Conservation (phyloP, 2,113 vertebrate genomes). For the Cyanistes caeruleus region DNA sequence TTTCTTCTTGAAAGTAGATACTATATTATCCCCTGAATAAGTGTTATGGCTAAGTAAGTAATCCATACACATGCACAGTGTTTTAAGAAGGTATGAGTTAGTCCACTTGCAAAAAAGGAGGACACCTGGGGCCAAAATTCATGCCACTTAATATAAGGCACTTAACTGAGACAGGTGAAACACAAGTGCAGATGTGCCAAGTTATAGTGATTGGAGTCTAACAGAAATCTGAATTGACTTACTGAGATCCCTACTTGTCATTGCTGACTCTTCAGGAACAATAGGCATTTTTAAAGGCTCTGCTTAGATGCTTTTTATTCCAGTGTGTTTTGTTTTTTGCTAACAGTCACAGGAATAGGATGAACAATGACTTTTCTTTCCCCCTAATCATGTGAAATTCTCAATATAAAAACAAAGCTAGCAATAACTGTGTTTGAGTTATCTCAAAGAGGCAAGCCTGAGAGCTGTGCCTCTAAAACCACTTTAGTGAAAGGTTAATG, state of each 20-base stretch:
- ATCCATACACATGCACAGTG: neutral
- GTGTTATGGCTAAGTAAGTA: neutral
- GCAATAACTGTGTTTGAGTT: neutral
- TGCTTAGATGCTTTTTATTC: neutral
- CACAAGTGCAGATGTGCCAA: neutral
- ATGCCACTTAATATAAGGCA: neutral
- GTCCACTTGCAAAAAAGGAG: neutral
- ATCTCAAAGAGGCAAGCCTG: neutral
- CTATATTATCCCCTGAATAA: neutral
- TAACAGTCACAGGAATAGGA: neutral
- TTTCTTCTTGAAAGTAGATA: constrained; percentile 17
- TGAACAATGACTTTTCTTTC: neutral
- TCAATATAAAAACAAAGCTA: neutral
- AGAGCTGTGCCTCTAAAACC: constrained; percentile 8
- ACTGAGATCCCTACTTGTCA: neutral
- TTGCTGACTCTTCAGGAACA: neutral
- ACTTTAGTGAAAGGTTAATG: constrained; percentile 20
- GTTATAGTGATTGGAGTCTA: neutral
- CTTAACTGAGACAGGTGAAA: neutral
- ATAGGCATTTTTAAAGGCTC: neutral
- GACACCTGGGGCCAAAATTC: neutral
- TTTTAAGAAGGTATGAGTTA: neutral
- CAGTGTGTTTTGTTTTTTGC: neutral
- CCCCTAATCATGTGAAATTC: neutral
- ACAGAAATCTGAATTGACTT: neutral